Conservation (phyloP, 2,797 vertebrate species). For the Hoplostethus atlanticus region DNA sequence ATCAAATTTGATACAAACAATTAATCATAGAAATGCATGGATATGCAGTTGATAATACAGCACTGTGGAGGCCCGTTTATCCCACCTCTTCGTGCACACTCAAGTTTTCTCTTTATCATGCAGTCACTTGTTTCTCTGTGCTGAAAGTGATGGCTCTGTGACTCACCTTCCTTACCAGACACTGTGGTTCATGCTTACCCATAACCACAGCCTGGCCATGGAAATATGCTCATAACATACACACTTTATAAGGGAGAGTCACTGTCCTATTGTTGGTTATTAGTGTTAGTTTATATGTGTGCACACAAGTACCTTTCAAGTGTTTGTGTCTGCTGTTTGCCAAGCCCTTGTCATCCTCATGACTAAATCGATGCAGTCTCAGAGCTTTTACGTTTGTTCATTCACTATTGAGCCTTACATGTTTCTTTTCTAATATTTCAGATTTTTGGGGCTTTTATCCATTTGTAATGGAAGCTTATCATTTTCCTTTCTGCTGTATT, state of each 20-base stretch:
- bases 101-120: background rate
- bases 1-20: background rate
- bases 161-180: constrained; percentile 48
- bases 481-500: background rate
- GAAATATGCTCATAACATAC: constrained; percentile 25
- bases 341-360: background rate
- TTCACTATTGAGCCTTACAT: background rate
- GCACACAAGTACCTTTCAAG: too few species aligned
- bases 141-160: constrained; percentile 7
- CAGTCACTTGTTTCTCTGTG: background rate
- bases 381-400: background rate
- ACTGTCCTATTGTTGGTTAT: background rate
- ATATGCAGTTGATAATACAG: background rate
- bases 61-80: background rate
- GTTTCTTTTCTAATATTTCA: background rate
- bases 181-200: constrained; percentile 14
- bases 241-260: too few species aligned
- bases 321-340: background rate
- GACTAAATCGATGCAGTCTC: background rate
- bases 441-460: background rate
- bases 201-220: constrained; percentile 38
- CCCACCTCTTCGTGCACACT: background rate
- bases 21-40: too few species aligned
- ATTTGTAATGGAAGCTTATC: background rate
- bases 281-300: background rate